Evolutionary conservation across 2,888 invertebrate genomes (phyloP), one percentile per base, ranked within the genome.

Genomic region (Cosmia pyralina): DNA sequence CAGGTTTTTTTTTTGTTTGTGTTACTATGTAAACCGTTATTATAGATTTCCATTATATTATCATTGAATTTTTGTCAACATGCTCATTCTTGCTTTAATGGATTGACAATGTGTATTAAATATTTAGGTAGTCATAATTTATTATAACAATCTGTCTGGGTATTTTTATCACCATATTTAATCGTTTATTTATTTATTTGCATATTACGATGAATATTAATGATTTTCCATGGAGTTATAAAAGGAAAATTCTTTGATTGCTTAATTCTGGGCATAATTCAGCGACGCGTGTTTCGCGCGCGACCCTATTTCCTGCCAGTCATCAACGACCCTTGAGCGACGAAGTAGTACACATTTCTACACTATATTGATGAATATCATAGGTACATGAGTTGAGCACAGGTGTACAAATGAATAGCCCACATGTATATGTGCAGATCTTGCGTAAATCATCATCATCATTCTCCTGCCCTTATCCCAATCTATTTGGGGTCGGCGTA

Each of bases 301-400:
- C 62, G 64, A 59, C 52, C 34, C 71, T 76, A 84, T 80, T 78
- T 84, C 80, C 80, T 64, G 67, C 38, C 52, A 38, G 59, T 71
- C 71, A 74, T 76, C 79, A 73, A 58, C 69, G 59, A 59, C 59
- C 58, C 64, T 76, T 75, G 59, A 71, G 19, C 28, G 53, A 38
- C 34, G 52, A 13, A 41, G 28, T 22, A 34, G 58, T 38, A 38
- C 4, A 38, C 38, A 38, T 38, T 5, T 15, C 46, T 50, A 53
- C 22, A 70, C 62, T 67, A 41, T 62, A 3, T 28, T 28, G 28
- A 28, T 28, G 28, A 28, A 28, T 28, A 62, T 46, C 13, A 17
- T 63, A 48, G n/a, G 2, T 28, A 28, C 6, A 28, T 44, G 28
- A 28, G 28, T 28, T 28, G 28, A 28, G 28, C 28, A 28, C 28